Evolutionary conservation across 2,888 invertebrate species (phyloP).

Genomic region (Zygaena filipendulae): DNA sequence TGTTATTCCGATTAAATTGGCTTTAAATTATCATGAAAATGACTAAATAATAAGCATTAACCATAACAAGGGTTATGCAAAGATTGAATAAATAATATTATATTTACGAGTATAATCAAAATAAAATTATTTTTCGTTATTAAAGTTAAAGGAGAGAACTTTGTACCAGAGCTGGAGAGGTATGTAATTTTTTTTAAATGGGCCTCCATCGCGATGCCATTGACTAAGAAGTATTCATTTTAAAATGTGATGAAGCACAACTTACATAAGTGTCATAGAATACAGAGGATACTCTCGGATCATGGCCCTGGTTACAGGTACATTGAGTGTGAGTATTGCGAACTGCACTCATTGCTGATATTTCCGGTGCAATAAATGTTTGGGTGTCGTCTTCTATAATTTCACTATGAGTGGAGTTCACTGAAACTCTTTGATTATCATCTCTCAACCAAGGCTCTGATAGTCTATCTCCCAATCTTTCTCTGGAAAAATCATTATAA

Average conservation of each 20-base stretch:
- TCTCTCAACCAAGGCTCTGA: slow-evolving; percentile 44
- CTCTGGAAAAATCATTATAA: slow-evolving; percentile 60
- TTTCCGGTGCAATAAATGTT: slow-evolving; percentile 46
- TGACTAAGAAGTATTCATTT: too few species aligned
- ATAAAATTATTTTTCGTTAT: too few species aligned
- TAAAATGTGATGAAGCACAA: slow-evolving; percentile 9
- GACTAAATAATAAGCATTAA: too few species aligned
- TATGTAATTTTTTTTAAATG: too few species aligned
- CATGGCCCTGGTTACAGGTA: slow-evolving; percentile 42
- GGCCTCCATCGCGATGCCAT: too few species aligned
- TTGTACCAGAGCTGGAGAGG: too few species aligned
- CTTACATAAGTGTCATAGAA: slow-evolving; percentile 60
- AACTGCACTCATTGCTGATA: slow-evolving; percentile 33
- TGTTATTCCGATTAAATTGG: too few species aligned
- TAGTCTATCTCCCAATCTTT: slow-evolving; percentile 45
- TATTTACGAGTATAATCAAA: too few species aligned
- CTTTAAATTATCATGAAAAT: too few species aligned
- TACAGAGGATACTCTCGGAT: slow-evolving; percentile 44
- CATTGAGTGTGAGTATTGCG: slow-evolving; percentile 41
- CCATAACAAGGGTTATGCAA: too few species aligned
- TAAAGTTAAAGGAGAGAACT: too few species aligned
- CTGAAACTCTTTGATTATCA: slow-evolving; percentile 35
- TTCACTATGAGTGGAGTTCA: slow-evolving; percentile 40
- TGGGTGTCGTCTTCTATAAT: slow-evolving; percentile 44
- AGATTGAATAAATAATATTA: too few species aligned